These are phyloP conservation scores for Alligator sinensis DNA, from an alignment of 2,113 vertebrate species.

Conservation along the genomic window DNA sequence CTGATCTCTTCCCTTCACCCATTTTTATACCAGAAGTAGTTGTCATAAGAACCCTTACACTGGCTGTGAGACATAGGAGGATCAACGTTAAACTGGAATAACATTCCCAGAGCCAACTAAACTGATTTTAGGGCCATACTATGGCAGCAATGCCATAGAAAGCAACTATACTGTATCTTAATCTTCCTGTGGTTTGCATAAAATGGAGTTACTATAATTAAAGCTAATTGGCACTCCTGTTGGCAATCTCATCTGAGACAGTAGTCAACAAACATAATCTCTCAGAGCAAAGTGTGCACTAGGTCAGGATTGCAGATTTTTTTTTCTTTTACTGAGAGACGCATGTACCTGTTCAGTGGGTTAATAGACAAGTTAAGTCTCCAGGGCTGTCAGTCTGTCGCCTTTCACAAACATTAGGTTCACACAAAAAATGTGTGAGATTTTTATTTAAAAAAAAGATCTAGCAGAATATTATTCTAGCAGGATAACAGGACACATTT, in stretches of 20 bases:
- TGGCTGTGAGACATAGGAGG: not conserved
- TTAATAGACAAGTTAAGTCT: constrained; percentile 15
- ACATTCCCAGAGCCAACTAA: not conserved
- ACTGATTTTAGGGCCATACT: not conserved
- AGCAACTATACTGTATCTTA: not conserved
- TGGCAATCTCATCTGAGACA: not conserved
- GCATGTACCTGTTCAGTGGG: not conserved
- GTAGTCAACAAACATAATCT: not conserved
- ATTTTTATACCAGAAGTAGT: not conserved
- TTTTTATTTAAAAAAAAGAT: not conserved
- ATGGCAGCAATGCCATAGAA: not conserved
- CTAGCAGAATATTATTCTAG: constrained; percentile 43
- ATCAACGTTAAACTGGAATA: not conserved
- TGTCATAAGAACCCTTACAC: not conserved
- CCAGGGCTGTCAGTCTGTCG: constrained; percentile 36
- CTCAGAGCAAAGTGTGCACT: constrained; percentile 1
- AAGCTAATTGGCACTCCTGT: not conserved
- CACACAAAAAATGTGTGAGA: not conserved
- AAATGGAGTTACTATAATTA: not conserved
- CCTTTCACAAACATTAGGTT: constrained; percentile 37
- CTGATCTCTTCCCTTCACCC: not conserved
- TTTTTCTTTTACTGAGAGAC: not conserved
- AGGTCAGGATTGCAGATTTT: not conserved
- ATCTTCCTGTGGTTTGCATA: not conserved
- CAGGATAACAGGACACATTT: not conserved